Evolutionary conservation across 23 tunicate genomes (phyloP).

Genomic region (Phallusia fumigata): DNA sequence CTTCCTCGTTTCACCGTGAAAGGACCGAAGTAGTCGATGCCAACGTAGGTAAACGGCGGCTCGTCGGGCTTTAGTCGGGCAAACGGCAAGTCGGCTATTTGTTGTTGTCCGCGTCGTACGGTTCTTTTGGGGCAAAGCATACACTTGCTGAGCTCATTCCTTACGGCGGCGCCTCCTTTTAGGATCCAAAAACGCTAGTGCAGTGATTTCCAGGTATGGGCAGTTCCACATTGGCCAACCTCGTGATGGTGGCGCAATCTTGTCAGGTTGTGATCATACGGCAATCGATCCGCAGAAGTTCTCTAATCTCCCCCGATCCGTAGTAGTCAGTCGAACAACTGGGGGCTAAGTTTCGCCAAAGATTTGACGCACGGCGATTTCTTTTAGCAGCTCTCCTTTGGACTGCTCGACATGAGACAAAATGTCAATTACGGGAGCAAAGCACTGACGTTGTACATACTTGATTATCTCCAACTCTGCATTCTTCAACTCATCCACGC

Average conservation of each 20-base stretch:
- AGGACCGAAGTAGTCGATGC: not conserved
- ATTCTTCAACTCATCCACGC: constrained; percentile 4
- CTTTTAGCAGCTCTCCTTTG: not conserved
- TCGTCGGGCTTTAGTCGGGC: not conserved
- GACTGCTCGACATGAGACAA: not conserved
- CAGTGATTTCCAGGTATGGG: constrained; percentile 1
- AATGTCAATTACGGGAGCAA: constrained; percentile 3
- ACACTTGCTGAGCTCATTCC: not conserved
- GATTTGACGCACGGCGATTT: not conserved
- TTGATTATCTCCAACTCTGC: constrained; percentile 14
- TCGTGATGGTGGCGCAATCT: not conserved
- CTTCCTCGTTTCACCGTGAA: not conserved
- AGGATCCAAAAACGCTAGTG: not conserved
- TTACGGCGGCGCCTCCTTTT: constrained; percentile 3
- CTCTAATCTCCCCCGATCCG: not conserved
- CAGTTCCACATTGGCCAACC: constrained; percentile 4
- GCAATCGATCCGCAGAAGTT: not conserved
- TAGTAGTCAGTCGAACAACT: not conserved
- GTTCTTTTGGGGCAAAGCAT: constrained; percentile 7
- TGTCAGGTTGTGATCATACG: constrained; percentile 4
- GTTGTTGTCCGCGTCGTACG: constrained; percentile 3
- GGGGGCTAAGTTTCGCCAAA: constrained; percentile 15
- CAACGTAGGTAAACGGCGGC: constrained; percentile 1
- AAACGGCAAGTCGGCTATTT: not conserved
- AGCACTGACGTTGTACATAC: constrained; percentile 5